These are phyloP conservation scores for Conomelus anceps DNA, from an alignment of 2,888 invertebrate species.

Conservation along the genomic window DNA sequence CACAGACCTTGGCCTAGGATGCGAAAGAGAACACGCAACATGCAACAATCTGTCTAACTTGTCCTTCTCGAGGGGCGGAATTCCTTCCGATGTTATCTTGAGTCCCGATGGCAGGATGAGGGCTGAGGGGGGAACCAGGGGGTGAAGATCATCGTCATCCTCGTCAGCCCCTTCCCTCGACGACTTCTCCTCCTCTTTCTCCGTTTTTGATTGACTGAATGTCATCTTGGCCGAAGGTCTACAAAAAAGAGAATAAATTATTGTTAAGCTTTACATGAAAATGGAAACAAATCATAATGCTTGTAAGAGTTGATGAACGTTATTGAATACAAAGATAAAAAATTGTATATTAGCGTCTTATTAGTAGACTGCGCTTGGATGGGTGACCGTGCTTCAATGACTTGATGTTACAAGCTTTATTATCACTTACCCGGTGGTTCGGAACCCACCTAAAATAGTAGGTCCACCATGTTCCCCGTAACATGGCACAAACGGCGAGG, in stretches of 20 bases:
- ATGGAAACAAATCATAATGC: neutral
- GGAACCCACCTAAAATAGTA: no score
- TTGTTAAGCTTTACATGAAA: neutral
- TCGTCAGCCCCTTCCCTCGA: conserved; percentile 22
- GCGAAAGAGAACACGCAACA: conserved; percentile 32
- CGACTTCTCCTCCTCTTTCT: neutral
- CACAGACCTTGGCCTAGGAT: conserved; percentile 35
- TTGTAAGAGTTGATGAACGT: no score
- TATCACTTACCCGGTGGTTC: no score
- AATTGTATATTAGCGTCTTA: no score
- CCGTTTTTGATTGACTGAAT: conserved; percentile 1
- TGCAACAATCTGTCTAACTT: conserved; percentile 42
- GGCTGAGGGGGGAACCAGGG: conserved; percentile 28
- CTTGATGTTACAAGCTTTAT: no score
- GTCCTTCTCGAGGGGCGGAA: conserved; percentile 44
- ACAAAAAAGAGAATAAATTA: neutral
- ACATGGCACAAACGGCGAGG: no score
- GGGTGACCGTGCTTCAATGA: no score
- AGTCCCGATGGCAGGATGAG: conserved; percentile 34
- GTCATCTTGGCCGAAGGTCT: conserved; percentile 28
- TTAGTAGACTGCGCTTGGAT: no score
- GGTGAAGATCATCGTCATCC: conserved; percentile 9
- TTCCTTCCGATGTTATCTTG: conserved; percentile 39
- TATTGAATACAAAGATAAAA: no score
- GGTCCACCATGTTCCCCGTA: no score